Base-by-base conservation (phyloP, 2,888 invertebrate genomes). In the Poecilus cupreus region DNA sequence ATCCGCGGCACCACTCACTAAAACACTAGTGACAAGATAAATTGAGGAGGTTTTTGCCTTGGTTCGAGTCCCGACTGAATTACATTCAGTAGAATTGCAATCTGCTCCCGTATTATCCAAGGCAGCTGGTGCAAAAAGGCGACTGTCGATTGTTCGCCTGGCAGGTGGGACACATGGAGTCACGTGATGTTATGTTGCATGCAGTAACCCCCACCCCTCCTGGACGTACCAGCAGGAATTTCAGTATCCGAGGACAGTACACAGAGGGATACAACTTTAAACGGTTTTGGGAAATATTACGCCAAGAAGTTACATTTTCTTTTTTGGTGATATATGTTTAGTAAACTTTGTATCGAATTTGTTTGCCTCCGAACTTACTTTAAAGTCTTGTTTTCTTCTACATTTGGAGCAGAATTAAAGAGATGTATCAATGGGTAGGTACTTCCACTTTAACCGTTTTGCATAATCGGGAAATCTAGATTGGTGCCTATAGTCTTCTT, bases 21-120 rank as follows among this genome's bases (percentile, higher is more conserved):
- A 64, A 78, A 78, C 60, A 64, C 64, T 64, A 78, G 64, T 64
- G 78, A 78, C 78, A 78, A 78, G 78, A 78, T 78, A 64, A 78
- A 78, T 78, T 78, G 78, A 43, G 26, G 16, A 78, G 32, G 64
- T 60, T 78, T 78, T 78, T 78, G 46, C 64, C 43, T 5, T 39
- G 37, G 72, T 72, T 68, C 78, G 22, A 64, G 24, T 46, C 78
- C 18, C 60, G 60, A 39, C 78, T 64, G 68, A 68, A 78, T 78
- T 78, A 78, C 64, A 68, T 78, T 78, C 64, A 46, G 64, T 78
- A 43, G 64, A 78, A 64, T 64, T 78, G 78, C 78, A 78, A 78
- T 78, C 78, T 78, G 78, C 78, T 26, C 11, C 46, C 46, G 78
- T 78, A 78, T 78, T 78, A 78, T 78, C 78, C 78, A 8, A 39